Base-by-base conservation (phyloP, 2,113 vertebrate species). In the Pagrus major region DNA sequence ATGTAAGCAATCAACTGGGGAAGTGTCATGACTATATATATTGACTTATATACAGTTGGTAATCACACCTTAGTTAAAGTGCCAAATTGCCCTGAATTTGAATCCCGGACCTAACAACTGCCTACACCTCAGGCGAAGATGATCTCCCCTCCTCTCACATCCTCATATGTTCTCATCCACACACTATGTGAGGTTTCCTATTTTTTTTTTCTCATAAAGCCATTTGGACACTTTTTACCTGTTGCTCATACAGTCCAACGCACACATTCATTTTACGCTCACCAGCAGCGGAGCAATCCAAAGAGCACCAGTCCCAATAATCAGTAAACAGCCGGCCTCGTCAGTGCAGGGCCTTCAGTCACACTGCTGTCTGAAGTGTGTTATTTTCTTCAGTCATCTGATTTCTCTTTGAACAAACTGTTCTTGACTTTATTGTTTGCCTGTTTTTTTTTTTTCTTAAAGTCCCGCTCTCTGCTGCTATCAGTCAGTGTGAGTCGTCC, bases 201-300 rank as follows among this genome's bases (percentile, higher is more conserved):
- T n/a, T 4, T 44, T 25, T 8, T 20, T 37, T 21, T 25, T 79
- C 44, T 44, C 71, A 69, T 58, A 16, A 74, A 71, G 46, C 9
- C 60, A 55, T 88, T 83, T 68, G n/a, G 6, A 80, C 75, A 59
- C 44, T 67, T 75, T 76, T 49, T 68, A 70, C 47, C 44, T 67
- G 71, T 74, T 31, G 37, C 80, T 87, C 54, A 49, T 60, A 76
- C 52, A 25, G 41, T 80, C 25, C 46, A 44, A 66, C 7, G 0
- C 71, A 64, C 63, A 73, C 67, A 15, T 70, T 81, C 3, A 20
- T 81, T 71, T 81, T 65, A 81, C 3, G 54, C 58, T 88, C 85
- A 92, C 88, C 89, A 92, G 92, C 90, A 89, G 71, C 37, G 41
- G 84, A 84, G 49, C 58, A 83, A 86, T 78, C 88, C 90, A 93